A percentile compares a stretch with the other conserved stretches of the same genome.
Evolutionary conservation across 2,797 vertebrate genomes (phyloP).

Genomic region (Rhabdomys pumilio): DNA sequence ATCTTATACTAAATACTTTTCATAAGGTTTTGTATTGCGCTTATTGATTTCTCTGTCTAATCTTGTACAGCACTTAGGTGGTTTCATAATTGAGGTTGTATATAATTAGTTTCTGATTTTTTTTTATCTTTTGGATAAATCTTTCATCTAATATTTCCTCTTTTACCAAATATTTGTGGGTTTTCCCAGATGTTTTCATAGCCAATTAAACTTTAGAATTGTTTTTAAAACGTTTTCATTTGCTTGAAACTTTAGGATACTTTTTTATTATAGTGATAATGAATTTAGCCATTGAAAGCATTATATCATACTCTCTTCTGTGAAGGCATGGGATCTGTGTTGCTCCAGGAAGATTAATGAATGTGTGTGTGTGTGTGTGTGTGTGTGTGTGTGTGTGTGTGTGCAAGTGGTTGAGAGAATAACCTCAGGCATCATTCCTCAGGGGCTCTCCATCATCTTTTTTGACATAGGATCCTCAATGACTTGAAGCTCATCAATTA

Average conservation of each 20-base stretch:
- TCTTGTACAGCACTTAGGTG: constrained; percentile 2
- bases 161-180: neutral
- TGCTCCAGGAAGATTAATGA: neutral
- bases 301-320: neutral
- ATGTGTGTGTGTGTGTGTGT: neutral
- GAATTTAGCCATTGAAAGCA: neutral
- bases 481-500: neutral
- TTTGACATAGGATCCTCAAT: neutral
- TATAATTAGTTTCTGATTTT: constrained; percentile 55
- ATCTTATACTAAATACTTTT: constrained; percentile 63
- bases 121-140: constrained; percentile 20
- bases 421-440: neutral
- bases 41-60: constrained; percentile 60
- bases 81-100: constrained; percentile 61
- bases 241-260: constrained; percentile 59
- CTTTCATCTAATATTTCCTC: constrained; percentile 1
- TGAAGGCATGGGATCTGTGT: neutral
- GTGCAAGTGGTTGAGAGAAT: neutral
- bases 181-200: constrained; percentile 40
- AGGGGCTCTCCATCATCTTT: neutral
- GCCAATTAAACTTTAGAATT: constrained; percentile 25
- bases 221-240: constrained; percentile 44
- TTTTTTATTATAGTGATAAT: constrained; percentile 25
- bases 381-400: neutral
- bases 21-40: constrained; percentile 47